These are phyloP conservation scores for Balearica regulorum DNA, from an alignment of 2,797 vertebrate genomes.

Conservation along the genomic window DNA sequence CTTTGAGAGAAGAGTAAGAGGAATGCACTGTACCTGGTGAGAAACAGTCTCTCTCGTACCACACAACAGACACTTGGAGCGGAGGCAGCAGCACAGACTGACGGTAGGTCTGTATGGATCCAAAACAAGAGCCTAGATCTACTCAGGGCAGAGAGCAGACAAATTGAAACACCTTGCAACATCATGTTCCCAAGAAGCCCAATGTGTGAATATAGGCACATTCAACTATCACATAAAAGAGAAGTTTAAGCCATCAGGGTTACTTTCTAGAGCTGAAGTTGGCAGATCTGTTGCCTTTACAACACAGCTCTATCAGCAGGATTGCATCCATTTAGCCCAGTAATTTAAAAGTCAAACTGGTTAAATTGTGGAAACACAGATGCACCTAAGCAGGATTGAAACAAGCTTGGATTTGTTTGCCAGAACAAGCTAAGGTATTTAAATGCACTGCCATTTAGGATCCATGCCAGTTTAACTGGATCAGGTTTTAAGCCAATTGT, in stretches of 20 bases:
- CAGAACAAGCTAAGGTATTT: background rate
- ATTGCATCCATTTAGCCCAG: background rate
- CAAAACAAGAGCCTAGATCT: background rate
- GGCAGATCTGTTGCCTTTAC: background rate
- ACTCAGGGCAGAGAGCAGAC: background rate
- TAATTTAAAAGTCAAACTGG: background rate
- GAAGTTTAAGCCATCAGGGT: background rate
- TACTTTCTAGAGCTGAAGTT: background rate
- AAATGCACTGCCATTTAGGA: background rate
- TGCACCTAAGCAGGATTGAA: background rate
- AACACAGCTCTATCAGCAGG: background rate
- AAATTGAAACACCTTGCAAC: background rate
- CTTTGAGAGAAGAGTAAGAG: background rate
- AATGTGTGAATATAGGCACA: rapidly evolving
- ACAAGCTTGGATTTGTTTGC: background rate
- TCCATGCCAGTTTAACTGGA: background rate
- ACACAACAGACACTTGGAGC: background rate
- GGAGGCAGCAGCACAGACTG: background rate
- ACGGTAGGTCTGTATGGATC: rapidly evolving
- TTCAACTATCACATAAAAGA: background rate
- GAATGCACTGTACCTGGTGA: background rate
- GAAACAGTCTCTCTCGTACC: background rate
- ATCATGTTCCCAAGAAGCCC: background rate
- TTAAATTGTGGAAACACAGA: background rate
- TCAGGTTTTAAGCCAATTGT: background rate